phyloP scores from a whole-genome alignment of 2,113 vertebrate species.

The Actenoides hombroni region DNA sequence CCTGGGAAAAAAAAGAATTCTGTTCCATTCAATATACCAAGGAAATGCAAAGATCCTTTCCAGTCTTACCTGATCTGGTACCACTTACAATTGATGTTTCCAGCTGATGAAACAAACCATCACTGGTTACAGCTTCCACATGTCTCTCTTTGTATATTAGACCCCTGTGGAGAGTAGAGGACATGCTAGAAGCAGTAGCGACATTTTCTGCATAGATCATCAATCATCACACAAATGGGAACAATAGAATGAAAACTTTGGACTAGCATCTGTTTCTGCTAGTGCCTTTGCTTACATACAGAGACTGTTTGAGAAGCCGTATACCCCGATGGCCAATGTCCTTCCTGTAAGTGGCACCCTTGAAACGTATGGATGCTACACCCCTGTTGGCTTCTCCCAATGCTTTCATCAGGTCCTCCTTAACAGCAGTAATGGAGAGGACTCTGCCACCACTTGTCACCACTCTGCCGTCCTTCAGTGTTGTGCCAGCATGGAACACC shows the following conservation, averaged over 20 bases:
- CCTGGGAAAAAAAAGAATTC: neutral
- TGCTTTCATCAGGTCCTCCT: constrained; percentile 76
- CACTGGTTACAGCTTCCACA: constrained; percentile 64
- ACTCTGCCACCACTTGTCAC: constrained; percentile 84
- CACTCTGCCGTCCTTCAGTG: constrained; percentile 74
- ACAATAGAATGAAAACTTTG: neutral
- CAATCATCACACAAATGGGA: neutral
- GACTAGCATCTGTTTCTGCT: neutral
- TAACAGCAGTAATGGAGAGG: constrained; percentile 80
- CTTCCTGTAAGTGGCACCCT: constrained; percentile 78
- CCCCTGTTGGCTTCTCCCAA: constrained; percentile 80
- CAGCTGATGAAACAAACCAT: constrained; percentile 41
- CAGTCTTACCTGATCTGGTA: constrained; percentile 76
- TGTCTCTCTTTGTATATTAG: constrained; percentile 79
- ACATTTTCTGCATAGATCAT: neutral
- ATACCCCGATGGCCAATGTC: constrained; percentile 83
- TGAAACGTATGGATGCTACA: constrained; percentile 75
- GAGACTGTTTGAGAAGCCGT: constrained; percentile 72
- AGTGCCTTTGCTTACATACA: constrained; percentile 75
- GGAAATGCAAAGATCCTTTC: neutral
- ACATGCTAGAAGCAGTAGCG: neutral
- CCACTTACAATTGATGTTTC: constrained; percentile 73
- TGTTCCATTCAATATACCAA: neutral
- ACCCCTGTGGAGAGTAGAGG: constrained; percentile 61
- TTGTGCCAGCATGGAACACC: constrained; percentile 87